phyloP scores from a whole-genome alignment of 2,888 invertebrate species.

The Stomorhina lunata region DNA sequence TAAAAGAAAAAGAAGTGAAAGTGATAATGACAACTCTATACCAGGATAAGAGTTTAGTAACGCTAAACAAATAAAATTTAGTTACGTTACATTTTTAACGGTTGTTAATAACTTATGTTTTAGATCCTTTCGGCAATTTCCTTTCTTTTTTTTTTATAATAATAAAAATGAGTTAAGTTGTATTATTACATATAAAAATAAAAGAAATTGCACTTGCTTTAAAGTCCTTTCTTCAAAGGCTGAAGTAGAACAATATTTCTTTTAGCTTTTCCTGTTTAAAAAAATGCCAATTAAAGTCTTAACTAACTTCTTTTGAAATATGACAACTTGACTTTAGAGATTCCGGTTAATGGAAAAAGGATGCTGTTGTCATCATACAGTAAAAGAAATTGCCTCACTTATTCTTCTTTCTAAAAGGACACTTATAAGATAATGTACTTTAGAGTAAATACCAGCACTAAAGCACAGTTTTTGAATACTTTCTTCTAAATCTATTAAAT shows the following conservation, averaged over 20 bases:
- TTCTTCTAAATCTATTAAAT: no score
- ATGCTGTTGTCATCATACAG: neutral
- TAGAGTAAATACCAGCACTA: no score
- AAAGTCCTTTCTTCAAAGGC: no score
- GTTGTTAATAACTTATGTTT: slow-evolving; percentile 11
- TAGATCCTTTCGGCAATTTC: neutral
- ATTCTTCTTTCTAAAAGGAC: slow-evolving; percentile 12
- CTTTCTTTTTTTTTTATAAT: neutral
- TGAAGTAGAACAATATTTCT: no score
- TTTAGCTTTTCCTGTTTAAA: no score
- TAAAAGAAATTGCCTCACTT: slow-evolving; percentile 68
- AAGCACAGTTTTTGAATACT: no score
- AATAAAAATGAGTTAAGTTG: no score
- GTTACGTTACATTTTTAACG: slow-evolving; percentile 35
- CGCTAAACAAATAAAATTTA: slow-evolving; percentile 54
- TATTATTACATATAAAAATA: no score
- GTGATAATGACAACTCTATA: slow-evolving; percentile 56
- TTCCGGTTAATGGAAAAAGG: slow-evolving; percentile 15
- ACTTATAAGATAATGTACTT: neutral
- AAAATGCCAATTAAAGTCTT: slow-evolving; percentile 78
- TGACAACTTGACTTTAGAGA: slow-evolving; percentile 22
- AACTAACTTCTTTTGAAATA: slow-evolving; percentile 64
- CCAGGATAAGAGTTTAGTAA: slow-evolving; percentile 35
- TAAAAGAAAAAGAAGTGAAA: slow-evolving; percentile 7
- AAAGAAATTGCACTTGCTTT: no score